Evolutionary conservation across 2,797 vertebrate species (phyloP), one percentile per base, ranked within the genome.

Genomic region (Heteromormyrus szaboi): DNA sequence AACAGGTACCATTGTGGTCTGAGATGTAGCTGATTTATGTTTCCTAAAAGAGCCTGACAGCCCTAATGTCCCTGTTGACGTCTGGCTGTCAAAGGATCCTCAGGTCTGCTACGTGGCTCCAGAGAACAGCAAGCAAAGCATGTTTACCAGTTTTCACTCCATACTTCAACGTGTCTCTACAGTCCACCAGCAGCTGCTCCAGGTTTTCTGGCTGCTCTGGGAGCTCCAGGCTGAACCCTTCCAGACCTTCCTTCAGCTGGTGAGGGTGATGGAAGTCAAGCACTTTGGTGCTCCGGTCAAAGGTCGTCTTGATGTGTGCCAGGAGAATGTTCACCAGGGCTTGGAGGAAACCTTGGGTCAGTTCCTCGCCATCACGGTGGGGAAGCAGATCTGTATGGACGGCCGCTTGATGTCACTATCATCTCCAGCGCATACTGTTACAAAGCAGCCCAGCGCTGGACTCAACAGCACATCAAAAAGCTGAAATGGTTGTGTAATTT

Each of bases 181-280:
- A 97, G 89, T 96, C 95, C 12, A 94, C 92, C 14, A 96, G 89
- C 3, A 95, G 90, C 92, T 95, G 92, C 89, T 97, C 94, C 89
- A 95, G 90, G 50, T 92, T 92, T n/a, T 97, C 93, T 0, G 94
- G 91, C 0, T 94, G 90, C 2, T 95, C 94, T 0, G 92, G 92
- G 2, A 96, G 89, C 29, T 95, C 92, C 89, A 96, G 88, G 8
- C 65, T 95, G 92, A 97, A 95, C 0, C 95, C 93, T 86, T 96
- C 94, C 87, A 96, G 92, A 11, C 93, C 93, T 54, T 96, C 94
- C 79, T 94, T 94, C 37, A 97, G 89, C 56, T 96, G 96, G 62
- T 95, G 93, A 41, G 91, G 92, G 22, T 95, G 91, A 62, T 96
- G 95, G 89, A 97, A 97, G 88, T 95, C 95, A 53, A 96, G 88